Conservation (phyloP, 53 echinoderm and acorn worm genomes). For the Mesocentrotus franciscanus region DNA sequence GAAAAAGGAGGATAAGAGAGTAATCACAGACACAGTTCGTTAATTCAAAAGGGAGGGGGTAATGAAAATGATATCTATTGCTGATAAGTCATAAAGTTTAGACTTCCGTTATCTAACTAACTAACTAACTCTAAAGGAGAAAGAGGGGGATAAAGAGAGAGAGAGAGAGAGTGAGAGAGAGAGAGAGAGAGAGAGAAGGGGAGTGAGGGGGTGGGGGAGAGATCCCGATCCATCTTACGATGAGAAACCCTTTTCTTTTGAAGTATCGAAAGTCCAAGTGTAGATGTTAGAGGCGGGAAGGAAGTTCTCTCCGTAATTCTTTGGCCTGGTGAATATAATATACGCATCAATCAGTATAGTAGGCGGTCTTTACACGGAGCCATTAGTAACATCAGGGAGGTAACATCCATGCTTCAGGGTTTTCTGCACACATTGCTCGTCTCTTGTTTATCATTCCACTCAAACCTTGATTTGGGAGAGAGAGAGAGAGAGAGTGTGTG, state of each 20-base stretch:
- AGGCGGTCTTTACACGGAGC: background rate
- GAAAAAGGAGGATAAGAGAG: background rate
- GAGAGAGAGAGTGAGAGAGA: background rate
- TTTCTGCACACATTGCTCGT: background rate
- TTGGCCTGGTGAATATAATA: background rate
- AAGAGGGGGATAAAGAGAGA: background rate
- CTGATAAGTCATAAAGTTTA: no score
- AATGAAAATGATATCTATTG: no score
- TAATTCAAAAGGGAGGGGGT: no score
- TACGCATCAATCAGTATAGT: background rate
- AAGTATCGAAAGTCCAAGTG: background rate
- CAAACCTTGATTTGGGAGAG: background rate
- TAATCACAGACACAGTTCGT: no score
- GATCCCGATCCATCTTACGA: background rate
- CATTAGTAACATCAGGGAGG: slow-evolving; percentile 16
- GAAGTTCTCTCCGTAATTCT: background rate
- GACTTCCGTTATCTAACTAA: no score
- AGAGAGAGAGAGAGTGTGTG: background rate
- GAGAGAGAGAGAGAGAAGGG: background rate
- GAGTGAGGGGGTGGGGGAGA: background rate
- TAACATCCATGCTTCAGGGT: slow-evolving; percentile 4
- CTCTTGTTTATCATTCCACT: slow-evolving; percentile 17
- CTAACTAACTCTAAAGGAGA: no score
- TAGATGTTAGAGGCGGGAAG: background rate
- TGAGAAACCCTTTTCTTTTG: background rate